These are phyloP conservation scores for Microcebus griseorufus DNA, from an alignment of 2,113 vertebrate species.

Conservation along the genomic window DNA sequence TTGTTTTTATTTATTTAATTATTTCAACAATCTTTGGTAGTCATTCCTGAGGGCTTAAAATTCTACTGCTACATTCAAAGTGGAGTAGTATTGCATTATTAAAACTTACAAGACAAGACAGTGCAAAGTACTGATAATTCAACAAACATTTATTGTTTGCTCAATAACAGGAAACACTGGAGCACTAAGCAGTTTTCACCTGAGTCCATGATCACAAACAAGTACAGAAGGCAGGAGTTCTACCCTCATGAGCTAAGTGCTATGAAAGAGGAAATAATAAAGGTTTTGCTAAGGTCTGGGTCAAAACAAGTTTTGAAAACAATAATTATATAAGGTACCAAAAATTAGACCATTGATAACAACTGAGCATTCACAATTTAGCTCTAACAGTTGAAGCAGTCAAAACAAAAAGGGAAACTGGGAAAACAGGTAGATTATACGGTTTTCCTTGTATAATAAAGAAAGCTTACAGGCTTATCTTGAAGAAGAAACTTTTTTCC, in stretches of 20 bases:
- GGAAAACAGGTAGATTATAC: background rate
- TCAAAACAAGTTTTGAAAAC: background rate
- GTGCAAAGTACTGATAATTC: background rate
- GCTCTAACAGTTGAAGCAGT: background rate
- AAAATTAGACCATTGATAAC: background rate
- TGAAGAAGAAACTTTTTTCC: background rate
- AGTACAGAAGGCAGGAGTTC: background rate
- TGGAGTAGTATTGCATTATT: background rate
- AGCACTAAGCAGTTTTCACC: background rate
- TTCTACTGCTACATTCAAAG: background rate
- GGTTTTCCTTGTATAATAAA: background rate
- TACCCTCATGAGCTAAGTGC: background rate
- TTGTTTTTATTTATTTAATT: slow-evolving; percentile 14
- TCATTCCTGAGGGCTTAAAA: background rate
- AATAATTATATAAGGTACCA: background rate
- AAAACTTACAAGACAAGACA: background rate
- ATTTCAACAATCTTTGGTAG: background rate
- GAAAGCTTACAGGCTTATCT: background rate
- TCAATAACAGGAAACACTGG: background rate
- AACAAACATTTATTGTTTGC: background rate
- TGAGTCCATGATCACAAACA: background rate
- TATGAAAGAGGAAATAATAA: background rate
- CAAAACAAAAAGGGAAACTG: background rate
- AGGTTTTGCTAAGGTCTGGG: background rate
- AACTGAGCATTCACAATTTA: background rate